These are phyloP conservation scores for Chloroceryle inda DNA, from an alignment of 2,797 vertebrate genomes.

Conservation along the genomic window DNA sequence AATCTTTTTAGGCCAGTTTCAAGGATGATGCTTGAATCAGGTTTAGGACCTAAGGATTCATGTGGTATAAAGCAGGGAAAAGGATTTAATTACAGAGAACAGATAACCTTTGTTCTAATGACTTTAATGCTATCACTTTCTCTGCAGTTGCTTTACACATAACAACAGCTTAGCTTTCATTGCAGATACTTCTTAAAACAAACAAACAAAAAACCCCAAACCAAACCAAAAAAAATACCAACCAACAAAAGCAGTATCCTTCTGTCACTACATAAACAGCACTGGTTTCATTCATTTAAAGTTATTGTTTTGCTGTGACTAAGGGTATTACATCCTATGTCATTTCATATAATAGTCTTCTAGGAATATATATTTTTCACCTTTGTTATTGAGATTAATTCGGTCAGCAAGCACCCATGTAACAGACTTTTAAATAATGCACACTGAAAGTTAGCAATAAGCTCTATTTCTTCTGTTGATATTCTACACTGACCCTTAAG, in stretches of 20 bases:
- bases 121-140: conserved; percentile 67
- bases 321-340: background rate
- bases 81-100: conserved; percentile 73
- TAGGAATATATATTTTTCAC: background rate
- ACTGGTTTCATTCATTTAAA: conserved; percentile 45
- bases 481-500: background rate
- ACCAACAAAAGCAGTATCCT: conserved; percentile 3
- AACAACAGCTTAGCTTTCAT: conserved; percentile 60
- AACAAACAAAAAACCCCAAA: too few relatives aligned
- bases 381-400: conserved; percentile 34
- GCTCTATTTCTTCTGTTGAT: background rate
- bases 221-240: too few relatives aligned
- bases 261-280: conserved; percentile 16
- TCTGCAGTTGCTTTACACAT: conserved; percentile 60
- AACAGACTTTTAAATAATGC: background rate
- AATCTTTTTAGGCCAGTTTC: conserved; percentile 26
- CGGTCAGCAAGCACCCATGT: background rate
- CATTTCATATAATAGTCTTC: background rate
- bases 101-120: conserved; percentile 72
- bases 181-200: background rate
- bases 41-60: conserved; percentile 37
- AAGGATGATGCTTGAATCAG: conserved; percentile 20
- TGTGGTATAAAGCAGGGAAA: background rate
- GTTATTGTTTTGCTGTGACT: background rate
- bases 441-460: background rate